Conservation (phyloP, 2,113 vertebrate genomes). For the Rhea americana region DNA sequence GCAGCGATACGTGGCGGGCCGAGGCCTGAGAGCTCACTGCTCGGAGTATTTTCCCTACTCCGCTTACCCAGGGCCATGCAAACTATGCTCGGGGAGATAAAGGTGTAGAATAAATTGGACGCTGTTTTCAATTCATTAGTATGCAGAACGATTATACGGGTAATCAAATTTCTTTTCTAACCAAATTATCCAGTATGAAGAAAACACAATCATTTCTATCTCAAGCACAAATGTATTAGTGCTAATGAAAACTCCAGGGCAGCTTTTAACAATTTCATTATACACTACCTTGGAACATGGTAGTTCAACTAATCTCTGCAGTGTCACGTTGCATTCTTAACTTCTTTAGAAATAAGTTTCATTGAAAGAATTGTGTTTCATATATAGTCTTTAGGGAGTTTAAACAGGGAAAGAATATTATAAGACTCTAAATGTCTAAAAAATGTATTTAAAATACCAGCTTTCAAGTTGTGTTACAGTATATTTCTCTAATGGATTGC, state of each 20-base stretch:
- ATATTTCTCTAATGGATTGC: background rate
- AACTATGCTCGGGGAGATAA: background rate
- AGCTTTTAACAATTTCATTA: slow-evolving; percentile 57
- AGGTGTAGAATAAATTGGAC: background rate
- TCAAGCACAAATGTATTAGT: slow-evolving; percentile 38
- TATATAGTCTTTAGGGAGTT: background rate
- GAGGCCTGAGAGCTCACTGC: background rate
- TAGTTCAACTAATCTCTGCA: slow-evolving; percentile 53
- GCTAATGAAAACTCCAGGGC: slow-evolving; percentile 56
- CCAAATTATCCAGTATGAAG: slow-evolving; percentile 1
- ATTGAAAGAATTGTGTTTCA: background rate
- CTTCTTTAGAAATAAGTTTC: slow-evolving; percentile 19
- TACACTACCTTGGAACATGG: slow-evolving; percentile 16
- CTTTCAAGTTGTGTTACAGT: background rate
- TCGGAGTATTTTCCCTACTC: background rate
- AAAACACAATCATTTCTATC: slow-evolving; percentile 36
- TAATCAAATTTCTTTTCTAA: slow-evolving; percentile 46
- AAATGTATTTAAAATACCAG: background rate
- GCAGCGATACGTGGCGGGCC: background rate
- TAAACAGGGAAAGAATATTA: background rate
- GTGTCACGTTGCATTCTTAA: slow-evolving; percentile 11
- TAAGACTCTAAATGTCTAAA: background rate
- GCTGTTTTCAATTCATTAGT: background rate
- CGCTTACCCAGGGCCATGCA: background rate
- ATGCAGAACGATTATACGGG: slow-evolving; percentile 2